These are phyloP conservation scores for Notothenia coriiceps DNA, from an alignment of 2,113 vertebrate species.

Conservation along the genomic window DNA sequence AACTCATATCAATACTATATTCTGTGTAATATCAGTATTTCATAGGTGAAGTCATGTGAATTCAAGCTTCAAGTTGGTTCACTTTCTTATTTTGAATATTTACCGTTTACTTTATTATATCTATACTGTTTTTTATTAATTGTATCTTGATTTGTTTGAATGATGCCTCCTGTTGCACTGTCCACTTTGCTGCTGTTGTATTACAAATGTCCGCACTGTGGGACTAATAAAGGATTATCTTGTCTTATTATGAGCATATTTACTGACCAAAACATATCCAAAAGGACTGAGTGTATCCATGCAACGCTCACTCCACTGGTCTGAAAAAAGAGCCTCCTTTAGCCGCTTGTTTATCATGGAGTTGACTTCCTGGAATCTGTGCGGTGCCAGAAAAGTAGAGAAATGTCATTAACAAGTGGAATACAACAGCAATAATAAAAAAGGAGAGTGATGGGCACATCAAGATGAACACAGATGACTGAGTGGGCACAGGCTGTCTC, in stretches of 20 bases:
- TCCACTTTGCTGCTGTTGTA: too few relatives aligned
- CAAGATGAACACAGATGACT: slow-evolving; percentile 62
- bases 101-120: too few relatives aligned
- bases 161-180: too few relatives aligned
- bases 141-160: too few relatives aligned
- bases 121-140: too few relatives aligned
- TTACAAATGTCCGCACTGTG: too few relatives aligned
- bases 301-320: slow-evolving; percentile 97
- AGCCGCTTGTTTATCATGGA: slow-evolving; percentile 97
- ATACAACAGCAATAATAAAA: background rate
- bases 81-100: too few relatives aligned
- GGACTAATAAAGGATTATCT: too few relatives aligned
- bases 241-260: background rate
- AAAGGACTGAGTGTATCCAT: slow-evolving; percentile 94
- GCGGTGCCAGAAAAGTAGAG: slow-evolving; percentile 38
- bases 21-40: too few relatives aligned
- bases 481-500: slow-evolving; percentile 73
- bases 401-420: slow-evolving; percentile 15
- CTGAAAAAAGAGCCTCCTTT: slow-evolving; percentile 96
- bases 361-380: slow-evolving; percentile 96
- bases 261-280: slow-evolving; percentile 93
- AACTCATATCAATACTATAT: too few relatives aligned
- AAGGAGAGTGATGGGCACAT: slow-evolving; percentile 29
- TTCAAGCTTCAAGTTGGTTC: too few relatives aligned
- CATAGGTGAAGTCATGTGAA: too few relatives aligned